Conservation (phyloP, 2,797 vertebrate species). For the Lacerta viridis region DNA sequence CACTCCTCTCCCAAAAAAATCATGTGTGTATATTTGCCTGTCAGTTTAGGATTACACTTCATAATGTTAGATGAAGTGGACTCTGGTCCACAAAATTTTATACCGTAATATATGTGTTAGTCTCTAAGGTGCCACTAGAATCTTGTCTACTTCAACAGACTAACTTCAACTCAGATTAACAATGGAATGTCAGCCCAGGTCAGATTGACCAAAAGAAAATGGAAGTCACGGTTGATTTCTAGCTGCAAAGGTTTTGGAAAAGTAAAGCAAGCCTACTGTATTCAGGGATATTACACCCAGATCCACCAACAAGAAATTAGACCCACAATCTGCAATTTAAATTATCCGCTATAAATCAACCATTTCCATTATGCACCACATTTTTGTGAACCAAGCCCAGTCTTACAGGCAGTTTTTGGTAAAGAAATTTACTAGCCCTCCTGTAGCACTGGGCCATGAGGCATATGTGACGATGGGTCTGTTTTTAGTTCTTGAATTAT, state of each 20-base stretch:
- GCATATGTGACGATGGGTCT: conserved; percentile 70
- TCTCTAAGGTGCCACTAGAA: neutral
- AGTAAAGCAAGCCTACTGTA: rapidly evolving
- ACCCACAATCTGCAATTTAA: conserved; percentile 48
- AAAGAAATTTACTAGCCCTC: conserved; percentile 34
- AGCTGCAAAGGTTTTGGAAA: rapidly evolving
- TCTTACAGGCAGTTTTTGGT: conserved; percentile 46
- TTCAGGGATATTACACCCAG: neutral
- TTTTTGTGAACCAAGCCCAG: conserved; percentile 45
- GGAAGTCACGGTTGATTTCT: neutral
- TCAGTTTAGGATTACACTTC: neutral
- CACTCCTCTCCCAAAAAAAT: neutral
- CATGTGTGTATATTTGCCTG: neutral
- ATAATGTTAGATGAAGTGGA: neutral
- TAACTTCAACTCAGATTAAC: neutral
- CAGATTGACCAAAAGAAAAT: neutral
- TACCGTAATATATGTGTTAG: neutral
- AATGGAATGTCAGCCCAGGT: neutral
- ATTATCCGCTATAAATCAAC: conserved; percentile 27
- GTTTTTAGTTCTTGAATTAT: conserved; percentile 76
- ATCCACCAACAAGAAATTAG: neutral
- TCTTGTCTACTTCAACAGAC: neutral
- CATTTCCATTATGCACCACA: conserved; percentile 25
- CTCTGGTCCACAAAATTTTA: neutral
- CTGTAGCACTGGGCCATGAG: conserved; percentile 56